A percentile compares a stretch with the other conserved stretches of the same genome.
These are phyloP conservation scores for Willisornis vidua DNA, from an alignment of 2,113 vertebrate genomes.

Conservation along the genomic window DNA sequence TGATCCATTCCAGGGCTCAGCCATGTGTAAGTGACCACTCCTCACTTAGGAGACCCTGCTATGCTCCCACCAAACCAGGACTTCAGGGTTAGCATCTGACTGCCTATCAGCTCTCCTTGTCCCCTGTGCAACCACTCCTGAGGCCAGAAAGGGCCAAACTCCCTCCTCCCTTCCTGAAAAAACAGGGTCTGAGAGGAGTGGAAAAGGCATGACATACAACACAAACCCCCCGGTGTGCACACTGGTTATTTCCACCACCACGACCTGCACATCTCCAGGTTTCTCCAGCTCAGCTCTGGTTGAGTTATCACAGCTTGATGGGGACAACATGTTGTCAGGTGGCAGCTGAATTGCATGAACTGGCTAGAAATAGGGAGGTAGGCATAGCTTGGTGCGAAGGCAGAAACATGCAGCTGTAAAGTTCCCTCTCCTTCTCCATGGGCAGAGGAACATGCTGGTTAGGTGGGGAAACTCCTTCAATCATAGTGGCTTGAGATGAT, in stretches of 20 bases:
- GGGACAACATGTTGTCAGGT: not conserved
- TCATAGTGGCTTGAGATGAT: not conserved
- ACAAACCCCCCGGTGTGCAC: rapidly evolving
- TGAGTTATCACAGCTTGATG: not conserved
- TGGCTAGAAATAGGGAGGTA: not conserved
- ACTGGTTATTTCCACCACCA: not conserved
- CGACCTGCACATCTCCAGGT: not conserved
- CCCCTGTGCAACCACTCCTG: not conserved
- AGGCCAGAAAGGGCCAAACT: not conserved
- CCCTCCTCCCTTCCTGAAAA: not conserved
- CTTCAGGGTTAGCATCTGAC: not conserved
- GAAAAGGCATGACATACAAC: not conserved
- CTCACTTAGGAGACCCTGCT: not conserved
- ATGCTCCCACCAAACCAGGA: not conserved
- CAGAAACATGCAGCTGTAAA: not conserved
- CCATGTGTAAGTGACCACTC: not conserved
- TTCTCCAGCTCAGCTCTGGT: not conserved
- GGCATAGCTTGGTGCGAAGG: not conserved
- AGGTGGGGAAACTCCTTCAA: not conserved
- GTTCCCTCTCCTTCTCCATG: not conserved
- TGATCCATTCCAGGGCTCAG: not conserved
- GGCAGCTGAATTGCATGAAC: not conserved
- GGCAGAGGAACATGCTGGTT: not conserved
- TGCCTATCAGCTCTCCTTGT: not conserved
- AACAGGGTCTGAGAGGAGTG: not conserved